phyloP scores from a whole-genome alignment of 2,888 invertebrate species.

The Eutolmus rufibarbis region DNA sequence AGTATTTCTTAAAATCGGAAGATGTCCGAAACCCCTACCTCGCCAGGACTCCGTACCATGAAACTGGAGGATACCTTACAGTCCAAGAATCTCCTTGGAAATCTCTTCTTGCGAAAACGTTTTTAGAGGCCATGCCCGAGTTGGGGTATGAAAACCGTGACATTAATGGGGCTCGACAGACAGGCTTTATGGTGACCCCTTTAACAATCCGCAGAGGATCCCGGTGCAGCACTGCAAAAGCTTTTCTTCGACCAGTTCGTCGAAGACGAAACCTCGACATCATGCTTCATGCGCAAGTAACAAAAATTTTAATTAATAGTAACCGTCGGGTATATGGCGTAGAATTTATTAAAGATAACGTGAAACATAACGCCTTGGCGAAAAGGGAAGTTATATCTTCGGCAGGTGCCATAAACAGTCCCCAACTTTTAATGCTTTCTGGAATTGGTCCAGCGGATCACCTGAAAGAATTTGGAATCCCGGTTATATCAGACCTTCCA shows the following conservation, averaged over 20 bases:
- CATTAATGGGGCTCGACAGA: conserved; percentile 82
- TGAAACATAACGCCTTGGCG: conserved; percentile 72
- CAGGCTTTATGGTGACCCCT: conserved; percentile 87
- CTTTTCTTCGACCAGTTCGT: conserved; percentile 83
- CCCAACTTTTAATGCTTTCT: conserved; percentile 89
- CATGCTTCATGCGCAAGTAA: conserved; percentile 77
- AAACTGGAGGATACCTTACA: conserved; percentile 80
- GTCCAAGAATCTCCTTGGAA: conserved; percentile 87
- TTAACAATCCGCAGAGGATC: conserved; percentile 84
- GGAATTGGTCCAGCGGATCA: conserved; percentile 86
- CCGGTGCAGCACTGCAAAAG: conserved; percentile 87
- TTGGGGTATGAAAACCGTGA: conserved; percentile 83
- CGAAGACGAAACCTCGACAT: conserved; percentile 80
- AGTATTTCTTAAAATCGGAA: conserved; percentile 87
- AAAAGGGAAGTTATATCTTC: conserved; percentile 83
- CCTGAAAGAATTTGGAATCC: conserved; percentile 74
- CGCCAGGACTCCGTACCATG: conserved; percentile 76
- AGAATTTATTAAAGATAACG: conserved; percentile 73
- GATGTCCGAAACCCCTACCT: conserved; percentile 87
- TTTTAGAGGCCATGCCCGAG: conserved; percentile 81
- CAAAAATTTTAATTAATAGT: conserved; percentile 75
- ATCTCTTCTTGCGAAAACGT: conserved; percentile 81
- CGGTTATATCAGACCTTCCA: conserved; percentile 75
- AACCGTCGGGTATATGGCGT: conserved; percentile 79
- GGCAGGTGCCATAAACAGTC: conserved; percentile 87